Conservation (phyloP, 1,140 invertebrate genomes). For the Drepana arcuata region DNA sequence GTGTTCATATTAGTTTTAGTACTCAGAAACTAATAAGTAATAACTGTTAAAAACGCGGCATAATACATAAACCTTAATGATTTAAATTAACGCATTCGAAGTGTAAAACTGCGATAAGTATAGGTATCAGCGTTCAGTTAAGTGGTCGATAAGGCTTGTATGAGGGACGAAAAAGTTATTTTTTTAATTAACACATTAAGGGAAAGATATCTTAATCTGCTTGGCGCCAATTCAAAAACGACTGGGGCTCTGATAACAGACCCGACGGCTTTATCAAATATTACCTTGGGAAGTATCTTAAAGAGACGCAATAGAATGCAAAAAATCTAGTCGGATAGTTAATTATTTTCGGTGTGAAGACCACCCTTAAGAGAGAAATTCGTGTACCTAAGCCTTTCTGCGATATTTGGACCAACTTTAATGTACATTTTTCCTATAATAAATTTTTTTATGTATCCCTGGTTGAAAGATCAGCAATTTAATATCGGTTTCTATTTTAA, state of each 20-base stretch:
- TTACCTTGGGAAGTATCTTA: slow-evolving; percentile 45
- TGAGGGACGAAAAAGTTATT: slow-evolving; percentile 53
- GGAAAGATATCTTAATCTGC: slow-evolving; percentile 64
- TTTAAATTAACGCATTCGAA: slow-evolving; percentile 44
- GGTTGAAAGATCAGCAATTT: too few relatives aligned
- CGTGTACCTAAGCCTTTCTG: too few relatives aligned
- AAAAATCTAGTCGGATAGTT: slow-evolving; percentile 52
- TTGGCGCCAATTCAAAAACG: slow-evolving; percentile 65
- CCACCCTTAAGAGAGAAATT: slow-evolving; percentile 30
- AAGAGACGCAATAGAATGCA: slow-evolving; percentile 50
- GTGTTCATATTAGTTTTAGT: too few relatives aligned
- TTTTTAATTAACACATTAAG: slow-evolving; percentile 70
- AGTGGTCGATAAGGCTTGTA: slow-evolving; percentile 56
- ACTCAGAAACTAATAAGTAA: too few relatives aligned
- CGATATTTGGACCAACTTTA: too few relatives aligned
- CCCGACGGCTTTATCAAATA: slow-evolving; percentile 55
- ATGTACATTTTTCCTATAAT: too few relatives aligned
- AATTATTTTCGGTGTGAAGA: slow-evolving; percentile 39
- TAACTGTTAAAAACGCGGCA: too few relatives aligned
- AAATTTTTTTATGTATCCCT: too few relatives aligned
- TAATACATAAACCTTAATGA: slow-evolving; percentile 5
- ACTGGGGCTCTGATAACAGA: slow-evolving; percentile 58
- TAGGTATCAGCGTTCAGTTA: slow-evolving; percentile 50
- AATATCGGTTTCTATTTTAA: too few relatives aligned
- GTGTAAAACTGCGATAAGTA: slow-evolving; percentile 61